phyloP scores from a whole-genome alignment of 2,113 vertebrate species.

The Aspiorhynchus laticeps region DNA sequence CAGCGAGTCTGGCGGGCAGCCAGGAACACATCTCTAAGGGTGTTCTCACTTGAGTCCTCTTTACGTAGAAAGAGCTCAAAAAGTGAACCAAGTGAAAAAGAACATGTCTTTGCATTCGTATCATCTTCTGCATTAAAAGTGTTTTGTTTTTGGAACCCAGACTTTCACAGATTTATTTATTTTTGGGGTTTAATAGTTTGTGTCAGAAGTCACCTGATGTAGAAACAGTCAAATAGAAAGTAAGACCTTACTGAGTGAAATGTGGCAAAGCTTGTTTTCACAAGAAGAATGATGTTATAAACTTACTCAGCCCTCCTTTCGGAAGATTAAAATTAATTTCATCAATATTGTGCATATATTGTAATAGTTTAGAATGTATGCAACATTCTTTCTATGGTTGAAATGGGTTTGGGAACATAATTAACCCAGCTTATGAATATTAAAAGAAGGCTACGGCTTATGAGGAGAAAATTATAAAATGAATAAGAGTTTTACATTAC shows the following conservation, averaged over 20 bases:
- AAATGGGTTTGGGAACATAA: neutral
- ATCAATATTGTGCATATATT: neutral
- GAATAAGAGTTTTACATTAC: neutral
- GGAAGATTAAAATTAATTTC: neutral
- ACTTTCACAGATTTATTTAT: neutral
- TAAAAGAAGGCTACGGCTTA: neutral
- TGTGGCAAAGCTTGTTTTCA: no score
- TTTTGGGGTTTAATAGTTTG: neutral
- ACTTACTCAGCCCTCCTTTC: neutral
- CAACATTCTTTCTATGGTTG: neutral
- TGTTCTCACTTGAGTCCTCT: conserved; percentile 11
- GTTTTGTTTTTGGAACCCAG: neutral
- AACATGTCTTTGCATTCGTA: neutral
- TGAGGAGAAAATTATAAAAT: neutral
- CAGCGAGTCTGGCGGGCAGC: conserved; percentile 51
- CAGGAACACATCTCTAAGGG: conserved; percentile 29
- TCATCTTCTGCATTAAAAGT: neutral
- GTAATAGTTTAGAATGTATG: neutral
- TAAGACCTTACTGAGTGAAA: neutral
- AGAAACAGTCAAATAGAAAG: neutral
- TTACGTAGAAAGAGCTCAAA: neutral
- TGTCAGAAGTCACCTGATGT: neutral
- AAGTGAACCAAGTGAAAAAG: neutral
- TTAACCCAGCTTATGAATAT: neutral
- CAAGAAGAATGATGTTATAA: neutral